Conservation (phyloP, 2,113 vertebrate genomes). For the Oreochromis niloticus region DNA sequence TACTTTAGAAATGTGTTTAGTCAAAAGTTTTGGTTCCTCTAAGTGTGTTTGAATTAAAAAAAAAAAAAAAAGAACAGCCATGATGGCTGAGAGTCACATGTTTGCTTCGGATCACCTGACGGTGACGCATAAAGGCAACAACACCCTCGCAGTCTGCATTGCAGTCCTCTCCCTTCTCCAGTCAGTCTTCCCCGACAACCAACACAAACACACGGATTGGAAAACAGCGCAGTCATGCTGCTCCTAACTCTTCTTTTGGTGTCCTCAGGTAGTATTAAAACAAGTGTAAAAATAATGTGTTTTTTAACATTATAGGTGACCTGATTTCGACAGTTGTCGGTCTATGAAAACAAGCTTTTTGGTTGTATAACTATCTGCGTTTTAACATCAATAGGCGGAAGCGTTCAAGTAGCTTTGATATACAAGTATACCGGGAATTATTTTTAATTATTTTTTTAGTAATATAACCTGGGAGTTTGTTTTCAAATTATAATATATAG, state of each 20-base stretch:
- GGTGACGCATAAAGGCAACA: constrained; percentile 24
- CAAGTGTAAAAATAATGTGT: accelerated
- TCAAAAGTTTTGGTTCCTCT: background rate
- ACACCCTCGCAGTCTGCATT: constrained; percentile 2
- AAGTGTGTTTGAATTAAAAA: background rate
- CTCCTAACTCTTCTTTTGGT: constrained; percentile 67
- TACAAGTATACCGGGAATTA: background rate
- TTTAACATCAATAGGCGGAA: constrained; percentile 35
- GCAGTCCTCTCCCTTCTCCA: background rate
- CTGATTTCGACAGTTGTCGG: background rate
- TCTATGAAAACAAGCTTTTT: accelerated
- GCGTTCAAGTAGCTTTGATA: background rate
- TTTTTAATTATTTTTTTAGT: background rate
- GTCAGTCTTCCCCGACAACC: accelerated
- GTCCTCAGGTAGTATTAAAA: constrained; percentile 62
- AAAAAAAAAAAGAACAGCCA: background rate
- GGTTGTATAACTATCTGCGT: constrained; percentile 4
- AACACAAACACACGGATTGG: background rate
- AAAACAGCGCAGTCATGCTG: constrained; percentile 56
- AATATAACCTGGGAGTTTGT: accelerated
- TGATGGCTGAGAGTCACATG: constrained; percentile 40
- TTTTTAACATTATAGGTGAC: background rate
- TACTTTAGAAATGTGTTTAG: background rate
- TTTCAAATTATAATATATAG: background rate
- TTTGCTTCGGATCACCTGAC: constrained; percentile 68